Percentiles rank a stretch among this genome's conserved stretches.
Evolutionary conservation across 2,888 invertebrate genomes (phyloP).

Genomic region (Idaea biselata): DNA sequence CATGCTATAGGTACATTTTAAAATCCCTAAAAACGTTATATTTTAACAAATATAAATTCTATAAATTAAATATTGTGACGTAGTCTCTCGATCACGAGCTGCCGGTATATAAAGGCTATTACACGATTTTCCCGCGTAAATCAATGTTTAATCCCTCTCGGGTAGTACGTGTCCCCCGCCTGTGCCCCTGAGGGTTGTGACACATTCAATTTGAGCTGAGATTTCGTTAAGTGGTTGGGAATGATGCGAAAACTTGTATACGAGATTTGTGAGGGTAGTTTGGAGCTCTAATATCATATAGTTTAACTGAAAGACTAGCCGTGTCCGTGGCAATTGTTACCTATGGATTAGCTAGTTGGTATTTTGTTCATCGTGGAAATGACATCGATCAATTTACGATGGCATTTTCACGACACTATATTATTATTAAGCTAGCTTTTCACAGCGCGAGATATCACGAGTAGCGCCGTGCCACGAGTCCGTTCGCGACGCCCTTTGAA

Average conservation of each 20-base stretch:
- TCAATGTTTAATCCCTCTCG: not conserved
- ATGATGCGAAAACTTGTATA: not conserved
- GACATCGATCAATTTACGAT: too few species aligned
- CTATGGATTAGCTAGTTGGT: too few species aligned
- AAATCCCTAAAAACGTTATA: not conserved
- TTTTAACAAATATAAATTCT: not conserved
- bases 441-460: too few species aligned
- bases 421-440: too few species aligned
- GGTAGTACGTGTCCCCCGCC: not conserved
- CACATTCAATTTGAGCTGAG: not conserved
- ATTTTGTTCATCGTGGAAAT: too few species aligned
- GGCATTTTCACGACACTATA: too few species aligned
- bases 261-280: not conserved
- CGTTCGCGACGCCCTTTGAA: too few species aligned
- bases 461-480: too few species aligned
- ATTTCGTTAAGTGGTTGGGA: conserved; percentile 1
- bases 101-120: not conserved
- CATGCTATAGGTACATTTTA: not conserved
- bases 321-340: too few species aligned
- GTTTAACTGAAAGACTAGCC: too few species aligned
- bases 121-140: conserved; percentile 1
- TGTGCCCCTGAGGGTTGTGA: not conserved
- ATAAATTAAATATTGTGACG: not conserved
- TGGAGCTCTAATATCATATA: not conserved
- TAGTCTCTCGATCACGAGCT: not conserved